These are phyloP conservation scores for Bombus sibiricus DNA, from an alignment of 1,140 invertebrate species.

Conservation along the genomic window DNA sequence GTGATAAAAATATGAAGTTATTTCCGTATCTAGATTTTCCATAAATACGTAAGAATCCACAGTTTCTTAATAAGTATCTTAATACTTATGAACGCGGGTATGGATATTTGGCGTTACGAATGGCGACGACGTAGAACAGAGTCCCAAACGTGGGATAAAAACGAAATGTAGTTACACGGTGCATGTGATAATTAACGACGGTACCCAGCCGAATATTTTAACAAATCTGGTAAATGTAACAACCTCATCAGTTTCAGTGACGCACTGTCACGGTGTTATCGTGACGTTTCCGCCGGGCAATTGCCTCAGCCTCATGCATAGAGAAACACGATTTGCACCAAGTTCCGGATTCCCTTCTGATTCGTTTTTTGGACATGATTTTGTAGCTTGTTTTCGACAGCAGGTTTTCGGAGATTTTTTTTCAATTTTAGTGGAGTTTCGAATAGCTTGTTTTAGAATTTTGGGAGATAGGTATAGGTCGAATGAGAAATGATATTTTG, in stretches of 20 bases:
- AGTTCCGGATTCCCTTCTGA: not conserved
- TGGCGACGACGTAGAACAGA: no score
- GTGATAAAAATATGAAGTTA: no score
- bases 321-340: not conserved
- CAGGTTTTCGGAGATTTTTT: no score
- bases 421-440: no score
- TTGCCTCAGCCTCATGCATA: constrained; percentile 12
- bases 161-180: not conserved
- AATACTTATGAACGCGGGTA: no score
- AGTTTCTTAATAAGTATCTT: no score
- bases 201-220: constrained; percentile 8
- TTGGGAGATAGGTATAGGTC: not conserved
- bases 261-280: not conserved
- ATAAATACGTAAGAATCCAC: no score
- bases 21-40: no score
- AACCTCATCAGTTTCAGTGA: constrained; percentile 19
- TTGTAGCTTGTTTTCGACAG: no score
- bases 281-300: not conserved
- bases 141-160: not conserved
- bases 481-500: no score
- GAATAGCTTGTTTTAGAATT: not conserved
- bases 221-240: constrained; percentile 29
- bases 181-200: constrained; percentile 12
- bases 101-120: no score
- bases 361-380: no score